phyloP scores from a whole-genome alignment of 2,797 vertebrate species.

The Sebastes kiyomatsui region DNA sequence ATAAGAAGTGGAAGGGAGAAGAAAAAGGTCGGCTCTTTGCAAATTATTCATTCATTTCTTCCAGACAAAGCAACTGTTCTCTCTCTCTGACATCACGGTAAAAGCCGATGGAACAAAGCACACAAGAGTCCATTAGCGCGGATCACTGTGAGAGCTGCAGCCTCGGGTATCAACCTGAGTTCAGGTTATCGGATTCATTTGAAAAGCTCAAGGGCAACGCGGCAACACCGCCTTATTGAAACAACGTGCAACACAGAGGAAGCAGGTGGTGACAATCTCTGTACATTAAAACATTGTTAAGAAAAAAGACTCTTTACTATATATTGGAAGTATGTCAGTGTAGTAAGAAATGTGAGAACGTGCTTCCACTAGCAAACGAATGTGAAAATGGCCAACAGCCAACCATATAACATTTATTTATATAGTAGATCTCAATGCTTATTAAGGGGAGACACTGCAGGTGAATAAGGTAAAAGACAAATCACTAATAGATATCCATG shows the following conservation, averaged over 20 bases:
- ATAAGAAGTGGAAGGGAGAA: background rate
- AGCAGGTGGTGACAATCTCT: background rate
- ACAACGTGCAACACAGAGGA: background rate
- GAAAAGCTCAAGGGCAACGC: constrained; percentile 19
- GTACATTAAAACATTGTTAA: background rate
- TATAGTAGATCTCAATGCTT: background rate
- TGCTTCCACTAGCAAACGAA: background rate
- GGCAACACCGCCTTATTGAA: background rate
- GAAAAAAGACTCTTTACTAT: background rate
- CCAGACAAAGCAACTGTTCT: background rate
- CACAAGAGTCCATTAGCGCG: constrained; percentile 1
- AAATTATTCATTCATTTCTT: constrained; percentile 15
- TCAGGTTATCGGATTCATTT: constrained; percentile 20
- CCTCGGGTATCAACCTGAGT: constrained; percentile 6
- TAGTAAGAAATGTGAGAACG: background rate
- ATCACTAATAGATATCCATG: no score
- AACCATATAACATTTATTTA: background rate
- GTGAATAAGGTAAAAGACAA: no score
- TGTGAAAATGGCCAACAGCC: background rate
- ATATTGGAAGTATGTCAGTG: background rate
- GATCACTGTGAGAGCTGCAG: constrained; percentile 6
- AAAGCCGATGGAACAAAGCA: constrained; percentile 33
- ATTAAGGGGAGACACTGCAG: no score
- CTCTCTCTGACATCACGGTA: background rate
- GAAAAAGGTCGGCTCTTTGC: background rate